These are phyloP conservation scores for Tichodroma muraria DNA, from an alignment of 2,113 vertebrate species.

Conservation along the genomic window DNA sequence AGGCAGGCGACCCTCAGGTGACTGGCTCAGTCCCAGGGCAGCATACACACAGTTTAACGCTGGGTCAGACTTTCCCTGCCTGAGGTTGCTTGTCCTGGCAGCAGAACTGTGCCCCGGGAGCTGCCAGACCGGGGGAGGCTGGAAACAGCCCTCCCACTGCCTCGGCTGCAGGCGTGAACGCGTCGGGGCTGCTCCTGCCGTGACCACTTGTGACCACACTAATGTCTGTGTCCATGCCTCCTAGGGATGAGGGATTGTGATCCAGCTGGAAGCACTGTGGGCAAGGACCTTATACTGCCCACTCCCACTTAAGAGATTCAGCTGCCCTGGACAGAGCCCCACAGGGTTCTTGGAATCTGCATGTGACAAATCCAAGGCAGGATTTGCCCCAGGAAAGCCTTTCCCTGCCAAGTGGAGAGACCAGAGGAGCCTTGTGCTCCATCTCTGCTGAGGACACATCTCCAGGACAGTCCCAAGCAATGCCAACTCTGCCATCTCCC, in stretches of 20 bases:
- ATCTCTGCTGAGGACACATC: neutral
- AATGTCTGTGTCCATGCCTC: neutral
- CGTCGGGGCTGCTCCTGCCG: rapidly evolving
- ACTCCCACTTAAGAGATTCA: neutral
- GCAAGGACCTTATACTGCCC: neutral
- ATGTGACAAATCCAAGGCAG: rapidly evolving
- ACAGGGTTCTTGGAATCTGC: neutral
- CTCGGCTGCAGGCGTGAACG: neutral
- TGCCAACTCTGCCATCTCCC: neutral
- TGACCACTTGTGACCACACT: too few species aligned
- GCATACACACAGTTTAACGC: neutral
- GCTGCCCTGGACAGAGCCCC: neutral
- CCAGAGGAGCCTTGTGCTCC: neutral
- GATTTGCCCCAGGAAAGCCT: neutral
- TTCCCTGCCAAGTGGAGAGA: neutral
- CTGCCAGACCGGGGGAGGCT: neutral
- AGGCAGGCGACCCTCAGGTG: neutral
- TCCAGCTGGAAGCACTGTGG: neutral
- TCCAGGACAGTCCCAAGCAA: neutral
- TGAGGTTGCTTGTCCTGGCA: slow-evolving; percentile 2
- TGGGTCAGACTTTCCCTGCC: neutral
- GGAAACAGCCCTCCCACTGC: neutral
- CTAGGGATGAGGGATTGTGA: neutral
- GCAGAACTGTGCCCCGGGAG: neutral
- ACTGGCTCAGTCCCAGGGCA: neutral